Evolutionary conservation across 2,888 invertebrate species (phyloP), one percentile per base, ranked within the genome.

Genomic region (Ormyrus labotus): DNA sequence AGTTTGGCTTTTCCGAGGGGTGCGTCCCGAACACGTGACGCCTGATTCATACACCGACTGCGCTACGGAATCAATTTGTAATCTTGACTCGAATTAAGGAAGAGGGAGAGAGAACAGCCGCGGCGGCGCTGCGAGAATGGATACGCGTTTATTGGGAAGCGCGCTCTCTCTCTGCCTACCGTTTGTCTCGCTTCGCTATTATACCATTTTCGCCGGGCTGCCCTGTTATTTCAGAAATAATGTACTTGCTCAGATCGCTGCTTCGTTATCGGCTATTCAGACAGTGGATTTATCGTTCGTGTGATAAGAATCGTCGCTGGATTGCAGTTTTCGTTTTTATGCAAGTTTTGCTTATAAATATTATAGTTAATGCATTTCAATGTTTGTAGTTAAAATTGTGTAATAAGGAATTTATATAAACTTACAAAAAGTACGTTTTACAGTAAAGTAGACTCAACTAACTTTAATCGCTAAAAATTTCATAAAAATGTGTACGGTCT

Each of bases 51-150:
- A 90, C 87, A 79, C 79, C 69, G 72, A 69, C 76, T 68, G 78
- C 34, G 34, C 34, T 88, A 88, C 88, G 89, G 84, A 90, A 90
- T 90, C 90, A 90, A 90, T 90, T 90, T 90, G 90, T 90, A 90
- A 90, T 90, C 90, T 90, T 89, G 89, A 89, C 89, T 89, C 85
- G 89, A 88, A 89, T 90, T 89, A 89, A 85, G 91, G 90, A 91
- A 82, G 89, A 90, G 85, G 89, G 89, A 50, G 67, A 67, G 19
- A 60, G 60, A 50, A 51, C 55, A 10, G 10, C 55, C 6, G 34
- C 34, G 34, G 34, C 34, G 34, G 34, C 34, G 34, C 6, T 48
- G 64, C 34, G 70, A 70, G 57, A 61, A 70, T 64, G 77, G 58
- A 77, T 76, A 89, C 68, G 63, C 68, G 19, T 78, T 78, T 73